Evolutionary conservation across 2,888 invertebrate species (phyloP), one percentile per base, ranked within the genome.

Genomic region (Imbricaverruca yamaguchii): DNA sequence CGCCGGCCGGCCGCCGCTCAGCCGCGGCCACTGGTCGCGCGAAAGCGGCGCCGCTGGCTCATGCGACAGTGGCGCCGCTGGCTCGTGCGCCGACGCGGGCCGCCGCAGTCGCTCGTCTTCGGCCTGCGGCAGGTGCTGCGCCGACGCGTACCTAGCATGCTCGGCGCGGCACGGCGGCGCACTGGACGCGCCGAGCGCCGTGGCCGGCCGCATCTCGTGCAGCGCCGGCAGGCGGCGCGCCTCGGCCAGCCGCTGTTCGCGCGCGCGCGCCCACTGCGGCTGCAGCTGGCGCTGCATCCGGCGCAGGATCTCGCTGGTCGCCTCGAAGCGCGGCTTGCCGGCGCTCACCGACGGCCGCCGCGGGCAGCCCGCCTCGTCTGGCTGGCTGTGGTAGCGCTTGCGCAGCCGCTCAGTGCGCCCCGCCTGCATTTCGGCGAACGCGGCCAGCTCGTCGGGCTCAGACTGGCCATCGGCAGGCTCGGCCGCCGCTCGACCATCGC

Each of bases 331-430:
- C n/a, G 94, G 93, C 86, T 95, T 95, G 83, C 96, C 95, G 0
- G 95, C 95, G 0, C 94, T 91, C 2, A 96, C 95, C 0, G 94
- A 94, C 0, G 95, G 95, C n/a, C 95, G 89, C 65, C 94, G 91
- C 85, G 94, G 93, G 87, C 96, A 95, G 0, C 95, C 95, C 85
- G 95, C 95, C 86, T 95, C 95, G 39, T 94, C 93, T 84, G 94
- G 94, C 82, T 93, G 92, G 80, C 93, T 93, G 82, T 91, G 89
- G 85, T 90, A 90, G 81, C 94, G 91, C 86, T 94, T 93, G 84
- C 93, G 92, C 23, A 95, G 90, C 83, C 94, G 89, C 85, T 95
- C 95, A 9, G 93, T 94, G 69, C 95, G 89, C 7, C 92, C 91
- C 0, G 93, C 93, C 84, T 94, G 93, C 83, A 94, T 94, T 84